phyloP scores from a whole-genome alignment of 2,113 vertebrate species.

The Eidolon helvum region DNA sequence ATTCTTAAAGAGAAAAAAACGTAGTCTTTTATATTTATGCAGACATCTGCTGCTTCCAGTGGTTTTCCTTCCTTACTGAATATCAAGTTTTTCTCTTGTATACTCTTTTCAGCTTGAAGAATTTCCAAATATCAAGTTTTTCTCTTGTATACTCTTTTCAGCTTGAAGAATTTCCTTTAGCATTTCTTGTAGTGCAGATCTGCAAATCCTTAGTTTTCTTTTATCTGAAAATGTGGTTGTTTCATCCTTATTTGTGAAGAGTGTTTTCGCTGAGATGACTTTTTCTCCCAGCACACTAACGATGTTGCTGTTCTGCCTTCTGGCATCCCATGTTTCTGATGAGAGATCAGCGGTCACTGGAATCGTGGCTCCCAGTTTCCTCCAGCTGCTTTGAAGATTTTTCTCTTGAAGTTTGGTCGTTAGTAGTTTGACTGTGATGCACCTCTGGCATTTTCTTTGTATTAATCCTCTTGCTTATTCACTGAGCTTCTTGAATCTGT shows the following conservation, averaged over 20 bases:
- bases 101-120: not conserved
- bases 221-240: not conserved
- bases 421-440: not conserved
- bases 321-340: not conserved
- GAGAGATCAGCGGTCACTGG: not conserved
- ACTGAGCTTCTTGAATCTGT: not conserved
- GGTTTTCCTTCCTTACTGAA: not conserved
- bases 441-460: not conserved
- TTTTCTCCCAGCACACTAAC: not conserved
- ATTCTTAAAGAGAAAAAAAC: not conserved
- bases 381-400: not conserved
- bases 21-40: not conserved
- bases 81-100: not conserved
- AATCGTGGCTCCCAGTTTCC: not conserved
- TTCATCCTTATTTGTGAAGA: not conserved
- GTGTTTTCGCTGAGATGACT: not conserved
- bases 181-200: not conserved
- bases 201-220: not conserved
- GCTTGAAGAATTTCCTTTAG: not conserved
- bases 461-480: not conserved
- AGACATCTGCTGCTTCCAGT: not conserved
- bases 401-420: not conserved
- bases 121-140: not conserved
- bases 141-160: not conserved
- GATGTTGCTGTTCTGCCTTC: not conserved